Conservation (phyloP, 64 coral and sea anemone species). For the Stichodactyla helianthus region DNA sequence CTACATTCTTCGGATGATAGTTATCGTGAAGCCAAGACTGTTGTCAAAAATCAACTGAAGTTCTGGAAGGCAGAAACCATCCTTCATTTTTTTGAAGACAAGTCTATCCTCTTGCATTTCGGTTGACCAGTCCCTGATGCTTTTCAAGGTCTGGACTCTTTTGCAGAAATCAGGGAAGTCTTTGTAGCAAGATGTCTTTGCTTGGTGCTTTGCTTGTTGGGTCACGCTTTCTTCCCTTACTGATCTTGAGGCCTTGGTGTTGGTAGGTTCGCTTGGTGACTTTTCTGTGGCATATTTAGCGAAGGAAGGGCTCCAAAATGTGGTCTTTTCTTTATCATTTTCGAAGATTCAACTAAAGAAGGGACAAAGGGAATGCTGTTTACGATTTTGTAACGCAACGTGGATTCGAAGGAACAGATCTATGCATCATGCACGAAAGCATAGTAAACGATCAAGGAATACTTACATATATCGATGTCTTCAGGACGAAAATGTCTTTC, state of each 20-base stretch:
- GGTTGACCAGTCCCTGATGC: background rate
- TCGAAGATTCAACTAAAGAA: constrained; percentile 4
- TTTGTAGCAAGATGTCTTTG: constrained; percentile 9
- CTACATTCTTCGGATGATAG: too few species aligned
- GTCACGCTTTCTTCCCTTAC: background rate
- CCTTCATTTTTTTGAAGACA: background rate
- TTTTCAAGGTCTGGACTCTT: background rate
- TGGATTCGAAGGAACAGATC: too few species aligned
- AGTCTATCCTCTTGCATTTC: background rate
- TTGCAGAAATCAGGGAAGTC: background rate
- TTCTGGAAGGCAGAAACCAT: background rate
- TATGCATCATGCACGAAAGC: background rate
- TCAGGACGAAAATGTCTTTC: constrained; percentile 55
- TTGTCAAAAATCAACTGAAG: background rate
- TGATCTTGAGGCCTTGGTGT: constrained; percentile 24
- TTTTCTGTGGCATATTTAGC: constrained; percentile 44
- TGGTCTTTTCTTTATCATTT: constrained; percentile 22
- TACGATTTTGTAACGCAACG: background rate
- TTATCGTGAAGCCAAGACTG: constrained; percentile 9
- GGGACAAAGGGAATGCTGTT: background rate
- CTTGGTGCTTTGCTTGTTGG: background rate
- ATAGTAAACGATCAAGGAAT: background rate
- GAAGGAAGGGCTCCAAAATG: constrained; percentile 24
- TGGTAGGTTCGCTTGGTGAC: constrained; percentile 33
- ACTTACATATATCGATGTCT: constrained; percentile 29